Base-by-base conservation (phyloP, 2,888 invertebrate species). In the Oxytorus armatus region DNA sequence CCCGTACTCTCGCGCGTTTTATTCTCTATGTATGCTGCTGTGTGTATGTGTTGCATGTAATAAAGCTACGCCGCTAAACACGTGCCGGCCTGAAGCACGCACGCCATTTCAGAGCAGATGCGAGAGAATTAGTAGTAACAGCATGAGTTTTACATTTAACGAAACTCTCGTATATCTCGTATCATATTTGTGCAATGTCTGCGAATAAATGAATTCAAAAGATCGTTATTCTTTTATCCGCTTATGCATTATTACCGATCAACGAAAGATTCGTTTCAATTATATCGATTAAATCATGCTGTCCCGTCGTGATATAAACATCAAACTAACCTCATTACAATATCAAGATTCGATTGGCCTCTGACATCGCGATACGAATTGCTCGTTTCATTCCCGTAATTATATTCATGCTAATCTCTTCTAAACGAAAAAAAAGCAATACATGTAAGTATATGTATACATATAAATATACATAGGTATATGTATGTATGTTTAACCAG, bases 51-150 rank as follows among this genome's bases (percentile, higher is more conserved):
- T 69, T 72, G 66, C 63, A 44, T 70, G 59, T 82, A 78, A 75
- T 79, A 79, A 74, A 81, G 79, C 72, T 76, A 78, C 74, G 76
- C 79, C 65, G 77, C 81, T 82, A 78, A 83, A 83, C 83, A 81
- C 79, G 84, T 84, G 79, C 81, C 77, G 33, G 61, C 21, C 53
- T 70, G 44, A 74, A 74, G 74, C 81, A 81, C 81, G 81, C 81
- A 77, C 65, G 81, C 69, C 44, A 70, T 77, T 77, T 57, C 69
- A 51, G 49, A 77, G 65, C 73, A 69, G 74, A 61, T 73, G 72
- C 63, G 53, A n/a, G 39, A 39, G 33, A 65, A 25, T 36, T 49
- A 74, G 47, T 18, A 36, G 29, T 29, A 4, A 47, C 25, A 14
- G n/a, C 42, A 53, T 55, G 49, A 61, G 21, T 61, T 63, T 73